These are phyloP conservation scores for Chrysolophus pictus DNA, from an alignment of 2,797 vertebrate species.

Conservation along the genomic window DNA sequence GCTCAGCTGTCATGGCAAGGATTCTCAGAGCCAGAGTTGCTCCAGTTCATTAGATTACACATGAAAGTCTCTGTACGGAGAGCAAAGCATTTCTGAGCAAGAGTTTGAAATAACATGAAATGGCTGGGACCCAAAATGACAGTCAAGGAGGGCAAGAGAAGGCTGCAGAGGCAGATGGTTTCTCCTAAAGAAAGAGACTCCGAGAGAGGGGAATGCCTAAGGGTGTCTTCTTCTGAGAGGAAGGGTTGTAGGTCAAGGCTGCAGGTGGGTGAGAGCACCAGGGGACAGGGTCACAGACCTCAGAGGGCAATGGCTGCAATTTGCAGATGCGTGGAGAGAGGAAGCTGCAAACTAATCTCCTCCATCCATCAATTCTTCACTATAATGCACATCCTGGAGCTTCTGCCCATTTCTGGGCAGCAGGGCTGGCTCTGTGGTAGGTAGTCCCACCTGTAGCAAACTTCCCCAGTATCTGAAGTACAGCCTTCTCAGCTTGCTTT, in stretches of 20 bases:
- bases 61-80: conserved; percentile 65
- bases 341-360: neutral
- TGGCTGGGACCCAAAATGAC: conserved; percentile 55
- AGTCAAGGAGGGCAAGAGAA: neutral
- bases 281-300: neutral
- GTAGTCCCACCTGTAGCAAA: neutral
- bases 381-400: neutral
- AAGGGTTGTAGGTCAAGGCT: neutral
- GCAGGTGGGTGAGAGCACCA: neutral
- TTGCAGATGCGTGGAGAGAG: neutral
- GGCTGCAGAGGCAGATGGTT: conserved; percentile 34
- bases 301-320: neutral
- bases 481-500: neutral
- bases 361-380: neutral
- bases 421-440: neutral
- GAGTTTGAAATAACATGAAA: conserved; percentile 69
- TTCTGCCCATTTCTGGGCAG: neutral
- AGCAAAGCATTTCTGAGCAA: conserved; percentile 72
- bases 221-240: conserved; percentile 1
- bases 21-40: conserved; percentile 31
- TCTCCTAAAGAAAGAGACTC: neutral
- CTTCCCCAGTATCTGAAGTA: neutral
- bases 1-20: conserved; percentile 63
- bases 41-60: conserved; percentile 72
- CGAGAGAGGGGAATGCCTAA: neutral